Conservation (phyloP, 2,888 invertebrate species). For the Cephus spinipes region DNA sequence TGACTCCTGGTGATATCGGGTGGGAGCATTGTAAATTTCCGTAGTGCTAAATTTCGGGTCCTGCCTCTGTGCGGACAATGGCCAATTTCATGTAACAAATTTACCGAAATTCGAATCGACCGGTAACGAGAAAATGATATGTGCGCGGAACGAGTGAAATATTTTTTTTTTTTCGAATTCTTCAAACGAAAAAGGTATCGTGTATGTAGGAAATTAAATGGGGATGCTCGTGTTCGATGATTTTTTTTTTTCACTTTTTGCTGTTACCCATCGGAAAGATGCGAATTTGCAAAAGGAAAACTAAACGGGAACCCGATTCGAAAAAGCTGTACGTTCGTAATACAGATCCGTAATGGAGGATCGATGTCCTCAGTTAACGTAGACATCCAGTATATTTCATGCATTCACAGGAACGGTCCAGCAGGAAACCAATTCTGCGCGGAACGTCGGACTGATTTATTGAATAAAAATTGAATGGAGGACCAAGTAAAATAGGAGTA, state of each 20-base stretch:
- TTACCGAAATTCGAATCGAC: not conserved
- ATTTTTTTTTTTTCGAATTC: not conserved
- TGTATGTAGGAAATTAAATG: not conserved
- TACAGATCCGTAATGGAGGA: not conserved
- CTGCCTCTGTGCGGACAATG: not conserved
- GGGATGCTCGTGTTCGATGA: not conserved
- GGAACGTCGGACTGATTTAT: slow-evolving; percentile 7
- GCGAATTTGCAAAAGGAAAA: not conserved
- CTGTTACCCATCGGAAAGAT: not conserved
- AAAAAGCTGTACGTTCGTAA: not conserved
- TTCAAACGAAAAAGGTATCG: not conserved
- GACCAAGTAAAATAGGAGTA: slow-evolving; percentile 3
- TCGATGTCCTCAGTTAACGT: not conserved
- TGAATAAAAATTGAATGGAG: slow-evolving; percentile 7
- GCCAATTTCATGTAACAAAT: not conserved
- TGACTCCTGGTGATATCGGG: not conserved
- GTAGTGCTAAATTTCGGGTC: not conserved
- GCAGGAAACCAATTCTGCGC: slow-evolving; percentile 8
- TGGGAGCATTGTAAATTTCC: not conserved
- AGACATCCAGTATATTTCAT: slow-evolving; percentile 5
- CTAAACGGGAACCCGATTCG: not conserved
- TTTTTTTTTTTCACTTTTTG: not conserved
- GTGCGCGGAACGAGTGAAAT: not conserved
- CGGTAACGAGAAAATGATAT: not conserved
- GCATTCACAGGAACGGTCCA: slow-evolving; percentile 4